Conservation (phyloP, 2,797 vertebrate species). For the Columba guinea region DNA sequence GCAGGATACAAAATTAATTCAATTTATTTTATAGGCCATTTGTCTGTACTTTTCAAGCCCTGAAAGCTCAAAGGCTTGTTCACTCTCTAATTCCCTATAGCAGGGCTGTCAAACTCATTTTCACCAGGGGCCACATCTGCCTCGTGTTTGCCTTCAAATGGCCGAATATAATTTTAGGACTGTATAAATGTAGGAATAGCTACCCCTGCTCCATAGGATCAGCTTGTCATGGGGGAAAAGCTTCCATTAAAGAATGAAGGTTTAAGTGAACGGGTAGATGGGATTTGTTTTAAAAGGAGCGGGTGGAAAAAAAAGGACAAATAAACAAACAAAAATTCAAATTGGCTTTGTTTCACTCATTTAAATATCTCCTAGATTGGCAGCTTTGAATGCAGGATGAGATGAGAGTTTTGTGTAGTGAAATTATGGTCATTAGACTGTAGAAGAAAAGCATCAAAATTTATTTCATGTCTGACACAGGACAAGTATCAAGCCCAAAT, state of each 20-base stretch:
- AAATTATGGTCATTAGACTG: constrained; percentile 8
- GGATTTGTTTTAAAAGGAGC: background rate
- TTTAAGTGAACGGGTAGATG: background rate
- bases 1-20: background rate
- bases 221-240: background rate
- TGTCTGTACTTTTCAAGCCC: background rate
- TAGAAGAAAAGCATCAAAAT: constrained; percentile 20
- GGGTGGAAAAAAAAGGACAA: background rate
- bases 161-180: no score
- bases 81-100: background rate
- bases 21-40: background rate
- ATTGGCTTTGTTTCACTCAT: constrained; percentile 16
- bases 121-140: no score
- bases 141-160: no score
- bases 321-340: background rate
- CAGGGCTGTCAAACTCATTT: no score
- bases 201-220: background rate
- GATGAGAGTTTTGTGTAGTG: background rate
- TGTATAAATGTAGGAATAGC: no score
- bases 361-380: background rate
- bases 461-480: background rate
- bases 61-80: constrained; percentile 1
- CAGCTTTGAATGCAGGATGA: background rate
- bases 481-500: background rate
- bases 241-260: background rate